These are phyloP conservation scores for Cyclopterus lumpus DNA, from an alignment of 2,797 vertebrate species.

Conservation along the genomic window DNA sequence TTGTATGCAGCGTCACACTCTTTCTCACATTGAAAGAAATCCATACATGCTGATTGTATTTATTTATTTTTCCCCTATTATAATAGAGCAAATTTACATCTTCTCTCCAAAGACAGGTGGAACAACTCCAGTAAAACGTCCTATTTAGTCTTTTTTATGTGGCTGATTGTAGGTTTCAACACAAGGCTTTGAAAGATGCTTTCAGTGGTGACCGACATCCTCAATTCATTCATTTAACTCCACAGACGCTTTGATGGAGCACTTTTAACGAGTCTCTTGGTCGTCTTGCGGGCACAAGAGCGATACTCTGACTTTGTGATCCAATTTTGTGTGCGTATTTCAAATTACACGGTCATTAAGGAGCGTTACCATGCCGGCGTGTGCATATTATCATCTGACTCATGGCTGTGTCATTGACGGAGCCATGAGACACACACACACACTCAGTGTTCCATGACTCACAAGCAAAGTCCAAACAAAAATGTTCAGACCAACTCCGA, in stretches of 20 bases:
- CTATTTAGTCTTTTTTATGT: constrained; percentile 1
- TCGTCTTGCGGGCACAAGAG: constrained; percentile 6
- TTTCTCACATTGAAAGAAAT: background rate
- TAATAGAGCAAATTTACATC: background rate
- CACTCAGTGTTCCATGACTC: constrained; percentile 65
- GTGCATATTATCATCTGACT: constrained; percentile 63
- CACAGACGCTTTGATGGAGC: background rate
- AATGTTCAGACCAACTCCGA: constrained; percentile 32
- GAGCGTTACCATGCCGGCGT: constrained; percentile 43
- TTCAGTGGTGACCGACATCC: background rate
- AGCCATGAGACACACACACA: no score
- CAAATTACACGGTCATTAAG: constrained; percentile 33
- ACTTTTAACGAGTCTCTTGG: background rate
- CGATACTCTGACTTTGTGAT: background rate
- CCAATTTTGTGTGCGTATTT: constrained; percentile 37
- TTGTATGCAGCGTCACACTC: background rate
- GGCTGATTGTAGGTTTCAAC: background rate
- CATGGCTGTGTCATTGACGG: constrained; percentile 57
- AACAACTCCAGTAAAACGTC: background rate
- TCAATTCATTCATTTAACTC: background rate
- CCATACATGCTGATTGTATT: background rate
- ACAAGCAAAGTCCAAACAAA: constrained; percentile 44
- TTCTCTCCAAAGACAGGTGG: background rate
- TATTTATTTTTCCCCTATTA: background rate
- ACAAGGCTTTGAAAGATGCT: background rate